Base-by-base conservation (phyloP, 2,888 invertebrate genomes). In the Oligia strigilis region DNA sequence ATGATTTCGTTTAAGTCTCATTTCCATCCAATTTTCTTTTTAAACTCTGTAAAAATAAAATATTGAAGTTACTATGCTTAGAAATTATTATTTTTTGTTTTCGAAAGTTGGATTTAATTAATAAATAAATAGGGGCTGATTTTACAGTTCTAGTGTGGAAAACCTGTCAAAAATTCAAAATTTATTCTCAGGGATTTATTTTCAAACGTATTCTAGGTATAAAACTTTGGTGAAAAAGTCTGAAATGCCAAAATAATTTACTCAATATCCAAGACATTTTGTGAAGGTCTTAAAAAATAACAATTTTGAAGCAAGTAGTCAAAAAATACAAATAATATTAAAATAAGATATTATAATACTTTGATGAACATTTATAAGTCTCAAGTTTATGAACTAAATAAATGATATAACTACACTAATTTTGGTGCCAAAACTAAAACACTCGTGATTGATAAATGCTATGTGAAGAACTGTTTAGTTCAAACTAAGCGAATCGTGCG, bases 361-460 rank as follows among this genome's bases (percentile, higher is more conserved):
- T 86, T 84, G 60, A 85, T 74, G 81, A 88, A 82, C 78, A 81
- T 80, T 81, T 75, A 71, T 81, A 84, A 85, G 80, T 86, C 72
- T 83, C 83, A 77, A 74, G 79, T 85, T 76, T 84, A 84, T 74
- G n/a, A 83, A 77, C 87, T 89, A 90, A 88, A 85, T 79, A 81
- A 77, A 83, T 69, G 62, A 65, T 65, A n/a, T 74, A 69, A 81
- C 83, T 89, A 90, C 75, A 78, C 87, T 88, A 90, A 88, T 83
- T 90, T 89, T 89, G 89, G 91, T 92, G 92, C 89, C 40, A 36
- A 85, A 89, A 89, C 85, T 80, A 87, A 88, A 82, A 84, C 90
- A 88, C 87, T 85, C 80, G 87, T 84, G 87, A 81, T 78, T 52
- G 55, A 84, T 91, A 91, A 90, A 88, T 90, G 88, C 88, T 86